Conservation (phyloP, 2,113 vertebrate species). For the Hemiprocne comata region DNA sequence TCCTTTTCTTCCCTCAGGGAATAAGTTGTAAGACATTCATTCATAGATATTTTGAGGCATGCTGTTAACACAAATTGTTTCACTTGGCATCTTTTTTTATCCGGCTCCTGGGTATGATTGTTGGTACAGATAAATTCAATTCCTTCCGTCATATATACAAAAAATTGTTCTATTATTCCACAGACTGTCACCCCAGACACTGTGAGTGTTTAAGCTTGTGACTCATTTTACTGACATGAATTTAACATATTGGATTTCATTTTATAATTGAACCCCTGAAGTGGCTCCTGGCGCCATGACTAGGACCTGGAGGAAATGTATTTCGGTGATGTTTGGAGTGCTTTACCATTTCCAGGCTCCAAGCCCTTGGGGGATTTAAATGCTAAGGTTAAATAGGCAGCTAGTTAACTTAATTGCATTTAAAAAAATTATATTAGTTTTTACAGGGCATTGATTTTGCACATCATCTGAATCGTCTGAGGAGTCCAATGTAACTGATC, state of each 20-base stretch:
- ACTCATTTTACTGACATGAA: neutral
- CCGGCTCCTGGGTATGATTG: neutral
- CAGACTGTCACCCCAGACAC: neutral
- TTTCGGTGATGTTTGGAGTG: neutral
- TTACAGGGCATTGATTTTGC: constrained; percentile 43
- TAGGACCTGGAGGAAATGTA: neutral
- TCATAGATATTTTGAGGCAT: neutral
- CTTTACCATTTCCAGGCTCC: neutral
- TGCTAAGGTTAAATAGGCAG: neutral
- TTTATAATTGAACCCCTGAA: neutral
- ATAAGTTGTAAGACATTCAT: neutral
- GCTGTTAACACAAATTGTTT: neutral
- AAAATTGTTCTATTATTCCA: neutral
- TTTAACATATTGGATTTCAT: neutral
- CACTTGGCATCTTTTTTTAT: neutral
- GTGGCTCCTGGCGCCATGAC: neutral
- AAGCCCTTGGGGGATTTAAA: neutral
- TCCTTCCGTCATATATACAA: neutral
- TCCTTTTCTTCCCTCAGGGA: neutral
- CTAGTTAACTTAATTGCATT: constrained; percentile 27
- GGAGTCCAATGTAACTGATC: constrained; percentile 10
- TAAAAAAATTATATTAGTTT: constrained; percentile 6
- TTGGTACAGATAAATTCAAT: neutral
- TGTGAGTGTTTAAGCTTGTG: neutral
- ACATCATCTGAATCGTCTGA: neutral